Conservation (phyloP, 2,113 vertebrate genomes). For the Propithecus coquereli region DNA sequence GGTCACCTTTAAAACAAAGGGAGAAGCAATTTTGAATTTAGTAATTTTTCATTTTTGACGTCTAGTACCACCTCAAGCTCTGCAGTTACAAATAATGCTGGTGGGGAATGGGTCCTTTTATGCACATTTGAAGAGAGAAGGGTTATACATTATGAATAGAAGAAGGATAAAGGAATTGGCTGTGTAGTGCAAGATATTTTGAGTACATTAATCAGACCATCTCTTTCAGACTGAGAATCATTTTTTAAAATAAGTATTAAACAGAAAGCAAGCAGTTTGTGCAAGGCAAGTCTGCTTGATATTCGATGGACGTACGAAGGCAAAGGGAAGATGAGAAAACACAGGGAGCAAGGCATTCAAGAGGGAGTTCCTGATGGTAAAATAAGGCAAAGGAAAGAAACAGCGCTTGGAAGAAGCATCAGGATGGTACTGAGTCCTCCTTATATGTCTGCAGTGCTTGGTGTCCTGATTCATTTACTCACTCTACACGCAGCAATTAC, state of each 20-base stretch:
- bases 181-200: slow-evolving; percentile 64
- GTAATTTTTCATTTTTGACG: slow-evolving; percentile 79
- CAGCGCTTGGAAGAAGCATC: neutral
- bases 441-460: neutral
- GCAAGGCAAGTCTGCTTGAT: neutral
- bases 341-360: neutral
- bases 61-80: slow-evolving; percentile 65
- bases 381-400: neutral
- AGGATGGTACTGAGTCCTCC: neutral
- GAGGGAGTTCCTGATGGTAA: neutral
- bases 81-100: slow-evolving; percentile 73
- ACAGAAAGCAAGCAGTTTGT: slow-evolving; percentile 59
- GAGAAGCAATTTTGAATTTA: slow-evolving; percentile 78
- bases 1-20: slow-evolving; percentile 78
- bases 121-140: slow-evolving; percentile 60
- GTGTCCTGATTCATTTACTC: neutral
- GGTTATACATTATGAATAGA: slow-evolving; percentile 73
- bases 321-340: neutral
- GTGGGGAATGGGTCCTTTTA: slow-evolving; percentile 9
- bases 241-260: slow-evolving; percentile 62
- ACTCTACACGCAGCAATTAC: neutral
- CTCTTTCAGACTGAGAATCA: slow-evolving; percentile 45
- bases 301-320: neutral
- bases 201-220: slow-evolving; percentile 77
- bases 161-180: slow-evolving; percentile 65